Percentiles rank a stretch among this genome's conserved stretches.
Evolutionary conservation across 2,113 vertebrate genomes (phyloP).

Genomic region (Carassius carassius): DNA sequence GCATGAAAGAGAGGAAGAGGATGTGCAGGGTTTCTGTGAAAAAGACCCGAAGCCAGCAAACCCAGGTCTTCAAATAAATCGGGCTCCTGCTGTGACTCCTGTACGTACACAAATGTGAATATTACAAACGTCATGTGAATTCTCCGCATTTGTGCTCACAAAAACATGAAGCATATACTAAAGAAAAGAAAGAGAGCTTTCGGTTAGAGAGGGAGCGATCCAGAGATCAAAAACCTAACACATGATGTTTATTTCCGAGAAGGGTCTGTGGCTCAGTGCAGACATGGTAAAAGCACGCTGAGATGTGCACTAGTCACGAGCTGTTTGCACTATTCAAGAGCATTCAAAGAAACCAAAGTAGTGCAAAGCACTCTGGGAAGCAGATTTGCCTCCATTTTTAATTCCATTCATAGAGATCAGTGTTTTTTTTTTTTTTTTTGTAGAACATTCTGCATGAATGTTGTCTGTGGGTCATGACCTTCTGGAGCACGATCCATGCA

Average conservation of each 20-base stretch:
- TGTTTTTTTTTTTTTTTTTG: constrained; percentile 13
- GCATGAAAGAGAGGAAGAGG: neutral
- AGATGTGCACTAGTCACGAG: constrained; percentile 29
- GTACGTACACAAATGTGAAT: constrained; percentile 6
- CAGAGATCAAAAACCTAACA: constrained; percentile 35
- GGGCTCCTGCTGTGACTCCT: neutral
- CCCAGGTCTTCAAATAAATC: neutral
- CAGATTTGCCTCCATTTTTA: constrained; percentile 38
- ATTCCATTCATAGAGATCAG: neutral
- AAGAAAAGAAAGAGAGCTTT: constrained; percentile 8
- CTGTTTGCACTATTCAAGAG: constrained; percentile 52
- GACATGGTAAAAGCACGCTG: constrained; percentile 34
- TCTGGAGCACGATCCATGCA: neutral
- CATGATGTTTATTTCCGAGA: constrained; percentile 40
- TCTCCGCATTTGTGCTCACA: constrained; percentile 3
- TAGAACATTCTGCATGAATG: neutral
- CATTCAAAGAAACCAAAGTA: constrained; percentile 44
- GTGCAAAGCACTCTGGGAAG: constrained; percentile 9
- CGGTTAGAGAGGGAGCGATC: constrained; percentile 23
- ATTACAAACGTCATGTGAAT: neutral
- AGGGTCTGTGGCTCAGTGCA: constrained; percentile 31
- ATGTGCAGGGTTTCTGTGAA: neutral
- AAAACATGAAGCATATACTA: constrained; percentile 21
- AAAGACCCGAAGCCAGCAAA: neutral
- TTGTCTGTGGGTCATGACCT: neutral